These are phyloP conservation scores for Tupaia chinensis DNA, from an alignment of 2,113 vertebrate species.

Conservation along the genomic window DNA sequence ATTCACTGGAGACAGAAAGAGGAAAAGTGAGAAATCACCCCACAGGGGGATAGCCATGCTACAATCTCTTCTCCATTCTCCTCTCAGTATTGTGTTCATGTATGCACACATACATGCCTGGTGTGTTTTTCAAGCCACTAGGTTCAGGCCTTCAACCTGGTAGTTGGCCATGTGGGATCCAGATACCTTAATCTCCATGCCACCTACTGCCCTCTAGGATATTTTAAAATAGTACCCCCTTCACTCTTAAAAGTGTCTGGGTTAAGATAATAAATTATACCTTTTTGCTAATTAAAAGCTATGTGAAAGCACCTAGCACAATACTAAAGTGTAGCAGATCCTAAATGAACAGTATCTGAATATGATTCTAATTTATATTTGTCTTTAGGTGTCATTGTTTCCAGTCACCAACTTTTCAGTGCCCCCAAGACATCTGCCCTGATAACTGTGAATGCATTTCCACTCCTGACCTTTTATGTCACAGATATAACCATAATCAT, in stretches of 20 bases:
- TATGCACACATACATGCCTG: no score
- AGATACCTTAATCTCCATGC: no score
- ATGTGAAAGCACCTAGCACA: neutral
- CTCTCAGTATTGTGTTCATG: no score
- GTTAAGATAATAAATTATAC: neutral
- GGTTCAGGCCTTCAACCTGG: no score
- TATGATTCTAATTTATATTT: neutral
- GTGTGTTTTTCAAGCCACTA: no score
- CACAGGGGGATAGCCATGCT: no score
- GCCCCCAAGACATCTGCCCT: neutral
- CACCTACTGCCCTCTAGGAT: neutral
- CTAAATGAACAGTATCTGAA: neutral
- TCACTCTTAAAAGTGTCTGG: neutral
- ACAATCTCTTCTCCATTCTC: no score
- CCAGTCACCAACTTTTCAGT: neutral
- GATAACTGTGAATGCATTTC: neutral
- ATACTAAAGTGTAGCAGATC: neutral
- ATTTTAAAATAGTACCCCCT: neutral
- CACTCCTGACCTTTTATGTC: neutral
- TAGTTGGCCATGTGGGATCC: no score
- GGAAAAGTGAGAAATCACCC: no score
- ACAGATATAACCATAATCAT: neutral
- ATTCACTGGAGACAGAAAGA: no score
- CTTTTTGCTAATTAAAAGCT: conserved; percentile 1
- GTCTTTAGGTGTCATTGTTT: neutral